These are phyloP conservation scores for Urocitellus parryii DNA, from an alignment of 2,113 vertebrate species.

Conservation along the genomic window DNA sequence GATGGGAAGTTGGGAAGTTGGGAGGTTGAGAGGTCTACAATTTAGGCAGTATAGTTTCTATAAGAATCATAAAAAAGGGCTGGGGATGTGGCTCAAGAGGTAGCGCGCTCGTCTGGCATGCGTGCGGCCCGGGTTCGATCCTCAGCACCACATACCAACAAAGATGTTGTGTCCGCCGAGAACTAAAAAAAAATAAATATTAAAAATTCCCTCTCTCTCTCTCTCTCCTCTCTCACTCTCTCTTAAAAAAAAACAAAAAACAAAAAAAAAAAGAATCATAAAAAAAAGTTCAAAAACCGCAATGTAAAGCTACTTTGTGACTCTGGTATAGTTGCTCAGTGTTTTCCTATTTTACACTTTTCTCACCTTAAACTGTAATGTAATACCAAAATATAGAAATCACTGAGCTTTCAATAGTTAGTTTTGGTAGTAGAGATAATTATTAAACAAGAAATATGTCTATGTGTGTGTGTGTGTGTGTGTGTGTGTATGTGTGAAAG, in stretches of 20 bases:
- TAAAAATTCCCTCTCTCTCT: too few species aligned
- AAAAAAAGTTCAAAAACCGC: constrained; percentile 5
- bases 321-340: neutral
- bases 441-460: neutral
- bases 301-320: neutral
- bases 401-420: neutral
- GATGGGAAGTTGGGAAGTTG: too few species aligned
- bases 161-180: too few species aligned
- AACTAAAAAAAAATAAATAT: too few species aligned
- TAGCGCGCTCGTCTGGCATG: too few species aligned
- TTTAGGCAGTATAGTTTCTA: constrained; percentile 22
- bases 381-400: neutral
- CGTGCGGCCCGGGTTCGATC: too few species aligned
- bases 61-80: neutral
- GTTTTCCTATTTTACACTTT: neutral
- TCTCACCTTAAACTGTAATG: neutral
- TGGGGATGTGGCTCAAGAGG: too few species aligned
- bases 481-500: neutral
- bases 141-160: too few species aligned
- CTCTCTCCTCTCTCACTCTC: too few species aligned
- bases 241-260: too few species aligned
- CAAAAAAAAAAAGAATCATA: neutral
- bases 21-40: neutral
- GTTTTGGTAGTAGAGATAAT: neutral
- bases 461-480: too few species aligned